Conservation (phyloP, 2,888 invertebrate genomes). For the Agapetus fuscipes region DNA sequence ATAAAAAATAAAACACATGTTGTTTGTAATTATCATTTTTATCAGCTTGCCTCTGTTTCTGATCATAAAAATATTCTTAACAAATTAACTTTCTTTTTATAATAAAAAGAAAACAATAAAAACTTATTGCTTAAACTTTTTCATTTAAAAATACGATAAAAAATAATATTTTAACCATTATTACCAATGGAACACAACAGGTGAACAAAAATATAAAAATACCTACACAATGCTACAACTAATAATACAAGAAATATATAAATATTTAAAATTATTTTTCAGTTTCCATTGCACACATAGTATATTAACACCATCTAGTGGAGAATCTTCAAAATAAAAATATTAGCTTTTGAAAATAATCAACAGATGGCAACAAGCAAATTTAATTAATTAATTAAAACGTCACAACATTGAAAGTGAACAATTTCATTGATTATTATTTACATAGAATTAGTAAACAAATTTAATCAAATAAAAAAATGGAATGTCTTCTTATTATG, state of each 20-base stretch:
- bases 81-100: slow-evolving; percentile 22
- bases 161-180: slow-evolving; percentile 11
- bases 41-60: slow-evolving; percentile 18
- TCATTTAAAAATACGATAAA: slow-evolving; percentile 14
- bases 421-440: too few species aligned
- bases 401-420: too few species aligned
- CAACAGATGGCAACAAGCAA: background rate
- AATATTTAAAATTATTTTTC: background rate
- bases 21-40: slow-evolving; percentile 9
- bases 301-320: too few species aligned
- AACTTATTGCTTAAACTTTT: slow-evolving; percentile 18
- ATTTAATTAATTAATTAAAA: background rate
- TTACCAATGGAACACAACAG: slow-evolving; percentile 21
- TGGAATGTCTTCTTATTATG: too few species aligned
- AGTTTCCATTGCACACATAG: background rate
- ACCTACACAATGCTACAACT: background rate
- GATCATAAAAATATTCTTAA: slow-evolving; percentile 17
- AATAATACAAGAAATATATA: background rate
- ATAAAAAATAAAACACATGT: slow-evolving; percentile 9
- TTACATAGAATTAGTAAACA: too few species aligned
- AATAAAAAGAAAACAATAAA: slow-evolving; percentile 17
- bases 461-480: too few species aligned
- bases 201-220: slow-evolving; percentile 18
- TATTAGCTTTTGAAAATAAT: background rate
- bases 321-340: background rate